These are phyloP conservation scores for Ranitomeya imitator DNA, from an alignment of 2,113 vertebrate species.

Conservation along the genomic window DNA sequence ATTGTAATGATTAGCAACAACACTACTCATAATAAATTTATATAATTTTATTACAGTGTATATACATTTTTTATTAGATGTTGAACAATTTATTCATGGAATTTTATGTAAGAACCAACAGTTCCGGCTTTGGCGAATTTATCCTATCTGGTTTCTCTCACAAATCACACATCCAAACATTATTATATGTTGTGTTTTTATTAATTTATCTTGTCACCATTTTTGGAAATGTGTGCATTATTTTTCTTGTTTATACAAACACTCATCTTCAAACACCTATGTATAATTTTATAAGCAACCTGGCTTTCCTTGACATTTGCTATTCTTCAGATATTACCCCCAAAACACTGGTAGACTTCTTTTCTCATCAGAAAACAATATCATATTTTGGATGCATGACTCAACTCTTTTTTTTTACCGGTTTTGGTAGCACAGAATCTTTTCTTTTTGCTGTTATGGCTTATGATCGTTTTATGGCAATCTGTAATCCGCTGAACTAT, in stretches of 20 bases:
- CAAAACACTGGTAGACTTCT: neutral
- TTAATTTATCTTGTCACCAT: constrained; percentile 23
- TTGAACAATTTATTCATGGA: too few relatives aligned
- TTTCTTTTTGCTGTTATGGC: too few relatives aligned
- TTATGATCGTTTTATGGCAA: too few relatives aligned
- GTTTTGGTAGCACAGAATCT: too few relatives aligned
- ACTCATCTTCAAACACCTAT: constrained; percentile 1
- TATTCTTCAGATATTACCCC: constrained; percentile 11
- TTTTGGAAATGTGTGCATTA: neutral
- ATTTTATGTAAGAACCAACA: too few relatives aligned
- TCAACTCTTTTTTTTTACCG: constrained; percentile 3
- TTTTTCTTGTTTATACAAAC: neutral
- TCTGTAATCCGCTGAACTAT: constrained; percentile 44
- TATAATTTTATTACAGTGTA: too few relatives aligned
- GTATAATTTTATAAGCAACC: constrained; percentile 27
- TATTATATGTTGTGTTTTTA: constrained; percentile 17
- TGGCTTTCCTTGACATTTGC: constrained; percentile 14
- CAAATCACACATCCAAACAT: neutral
- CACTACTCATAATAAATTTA: too few relatives aligned
- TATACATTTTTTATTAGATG: too few relatives aligned
- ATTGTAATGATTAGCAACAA: too few relatives aligned
- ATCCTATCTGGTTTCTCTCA: constrained; percentile 2
- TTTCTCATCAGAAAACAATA: constrained; percentile 11
- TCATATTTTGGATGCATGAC: constrained; percentile 25
- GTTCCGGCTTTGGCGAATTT: neutral